Base-by-base conservation (phyloP, 2,888 invertebrate species). In the Tortrix viridana region DNA sequence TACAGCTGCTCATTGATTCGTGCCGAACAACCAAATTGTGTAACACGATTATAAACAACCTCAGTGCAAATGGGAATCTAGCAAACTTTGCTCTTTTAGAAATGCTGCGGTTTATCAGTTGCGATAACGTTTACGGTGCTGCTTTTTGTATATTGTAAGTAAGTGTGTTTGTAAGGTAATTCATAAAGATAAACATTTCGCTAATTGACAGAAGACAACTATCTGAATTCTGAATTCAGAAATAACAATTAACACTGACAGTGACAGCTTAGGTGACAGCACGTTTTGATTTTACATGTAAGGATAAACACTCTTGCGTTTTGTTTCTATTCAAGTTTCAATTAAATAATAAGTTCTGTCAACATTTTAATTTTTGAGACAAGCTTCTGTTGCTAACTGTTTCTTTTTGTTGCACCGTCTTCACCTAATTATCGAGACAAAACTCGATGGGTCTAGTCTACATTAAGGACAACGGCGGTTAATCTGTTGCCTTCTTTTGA, bases 1-100 rank as follows among this genome's bases (percentile, higher is more conserved):
- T 50, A 37, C 53, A 32, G 41, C 58, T 58, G 43, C 52, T 63
- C 60, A 54, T 49, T 60, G 54, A 54, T 49, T 64, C 57, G 63
- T 55, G 57, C 58, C 32, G 53, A 52, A 26, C 46, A 47, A 56
- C 50, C 38, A 47, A 61, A 57, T 65, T 65, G 57, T 53, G 65
- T 53, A 65, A 65, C 49, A 22, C 18, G 41, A 20, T 32, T 47
- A 62, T 63, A 63, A 58, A 62, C 58, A 63, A 53, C 63, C 53
- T 63, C 38, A 47, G 22, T 37, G 23, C n/a, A 55, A 22, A 26
- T 49, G 1, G 32, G 37, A n/a, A 52, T 16, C 18, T 49, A 32
- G 49, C 19, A 12, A 3, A 26, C 14, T 47, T 43, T 26, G 20
- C 37, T 46, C 23, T 38, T 2, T 32, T 57, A 26, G 46, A 23